Conservation (phyloP, 2,888 invertebrate species). For the Alentia gelatinosa region DNA sequence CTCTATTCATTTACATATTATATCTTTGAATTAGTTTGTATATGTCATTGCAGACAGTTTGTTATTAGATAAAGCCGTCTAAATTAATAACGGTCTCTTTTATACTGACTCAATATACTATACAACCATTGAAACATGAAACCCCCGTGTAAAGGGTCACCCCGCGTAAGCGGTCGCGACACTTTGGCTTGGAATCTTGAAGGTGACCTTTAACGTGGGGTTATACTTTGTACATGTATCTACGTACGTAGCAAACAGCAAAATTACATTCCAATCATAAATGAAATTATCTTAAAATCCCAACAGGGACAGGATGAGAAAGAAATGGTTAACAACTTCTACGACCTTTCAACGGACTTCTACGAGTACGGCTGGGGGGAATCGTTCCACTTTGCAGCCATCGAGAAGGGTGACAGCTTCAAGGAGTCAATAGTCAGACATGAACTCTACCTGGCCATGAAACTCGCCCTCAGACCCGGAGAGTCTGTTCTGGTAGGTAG, state of each 20-base stretch:
- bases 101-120: no score
- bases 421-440: conserved; percentile 63
- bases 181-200: no score
- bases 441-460: conserved; percentile 63
- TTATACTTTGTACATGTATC: not conserved
- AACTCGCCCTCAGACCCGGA: conserved; percentile 57
- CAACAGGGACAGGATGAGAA: conserved; percentile 21
- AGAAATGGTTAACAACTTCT: conserved; percentile 58
- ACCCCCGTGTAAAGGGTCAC: no score
- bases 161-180: no score
- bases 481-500: conserved; percentile 63
- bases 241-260: not conserved
- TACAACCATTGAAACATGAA: no score
- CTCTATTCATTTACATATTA: no score
- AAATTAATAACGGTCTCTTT: no score
- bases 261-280: not conserved
- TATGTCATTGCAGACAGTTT: no score
- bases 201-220: no score
- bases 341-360: conserved; percentile 65
- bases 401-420: conserved; percentile 60
- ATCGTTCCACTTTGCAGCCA: conserved; percentile 63
- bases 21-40: no score
- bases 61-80: no score
- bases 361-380: conserved; percentile 67
- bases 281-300: not conserved